phyloP scores from a whole-genome alignment of 2,888 invertebrate species.

The Nomada lathburiana region DNA sequence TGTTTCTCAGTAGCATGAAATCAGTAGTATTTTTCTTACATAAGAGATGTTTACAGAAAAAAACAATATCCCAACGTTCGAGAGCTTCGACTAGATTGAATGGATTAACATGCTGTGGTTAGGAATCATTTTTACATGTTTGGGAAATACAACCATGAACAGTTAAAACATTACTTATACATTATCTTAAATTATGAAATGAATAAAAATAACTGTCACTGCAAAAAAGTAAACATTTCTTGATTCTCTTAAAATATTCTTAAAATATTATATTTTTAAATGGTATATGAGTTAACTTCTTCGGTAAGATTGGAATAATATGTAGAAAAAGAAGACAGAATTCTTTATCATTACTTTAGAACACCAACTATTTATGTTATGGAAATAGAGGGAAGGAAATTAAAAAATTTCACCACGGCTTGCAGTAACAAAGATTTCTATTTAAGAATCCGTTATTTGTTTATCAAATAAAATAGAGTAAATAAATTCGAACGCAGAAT shows the following conservation, averaged over 20 bases:
- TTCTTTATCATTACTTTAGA: not conserved
- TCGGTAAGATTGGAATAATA: not conserved
- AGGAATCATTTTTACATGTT: no score
- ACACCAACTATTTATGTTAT: not conserved
- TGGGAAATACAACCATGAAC: no score
- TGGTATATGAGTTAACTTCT: no score
- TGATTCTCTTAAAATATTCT: no score
- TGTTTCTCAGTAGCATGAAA: slow-evolving; percentile 21
- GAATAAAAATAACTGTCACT: not conserved
- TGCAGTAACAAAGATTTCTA: not conserved
- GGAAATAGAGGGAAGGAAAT: not conserved
- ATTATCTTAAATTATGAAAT: not conserved
- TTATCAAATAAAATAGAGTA: not conserved
- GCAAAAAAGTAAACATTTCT: not conserved
- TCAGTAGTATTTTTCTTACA: not conserved
- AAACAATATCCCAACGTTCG: not conserved
- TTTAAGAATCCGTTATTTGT: not conserved
- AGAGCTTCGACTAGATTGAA: no score
- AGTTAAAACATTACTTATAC: no score
- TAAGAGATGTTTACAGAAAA: not conserved
- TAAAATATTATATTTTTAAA: no score
- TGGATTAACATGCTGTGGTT: no score
- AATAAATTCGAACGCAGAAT: slow-evolving; percentile 3
- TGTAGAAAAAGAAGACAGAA: not conserved
- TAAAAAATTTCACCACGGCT: not conserved